Conservation (phyloP, 1,140 invertebrate species). For the Radopholus similis region DNA sequence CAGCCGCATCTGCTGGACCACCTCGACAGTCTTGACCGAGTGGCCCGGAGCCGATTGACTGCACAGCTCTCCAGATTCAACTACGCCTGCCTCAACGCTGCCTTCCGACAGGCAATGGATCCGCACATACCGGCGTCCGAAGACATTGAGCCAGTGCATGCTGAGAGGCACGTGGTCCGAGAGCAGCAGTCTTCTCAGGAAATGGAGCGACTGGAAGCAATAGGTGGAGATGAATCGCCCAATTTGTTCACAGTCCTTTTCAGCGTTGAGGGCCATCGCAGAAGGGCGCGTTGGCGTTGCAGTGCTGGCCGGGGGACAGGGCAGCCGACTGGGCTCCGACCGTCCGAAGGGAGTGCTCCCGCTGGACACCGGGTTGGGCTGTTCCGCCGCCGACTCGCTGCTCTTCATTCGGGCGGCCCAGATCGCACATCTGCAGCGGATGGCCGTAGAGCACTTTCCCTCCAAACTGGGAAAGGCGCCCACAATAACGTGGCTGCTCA, state of each 20-base stretch:
- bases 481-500: conserved; percentile 73
- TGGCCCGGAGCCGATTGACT: background rate
- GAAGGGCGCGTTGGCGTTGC: conserved; percentile 48
- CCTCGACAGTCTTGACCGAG: too few relatives aligned
- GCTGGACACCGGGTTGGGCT: conserved; percentile 66
- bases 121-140: background rate
- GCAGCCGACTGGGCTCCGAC: conserved; percentile 83
- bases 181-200: background rate
- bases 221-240: background rate
- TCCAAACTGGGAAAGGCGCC: conserved; percentile 66
- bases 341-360: conserved; percentile 97
- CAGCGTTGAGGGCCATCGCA: conserved; percentile 39
- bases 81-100: background rate
- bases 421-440: conserved; percentile 73
- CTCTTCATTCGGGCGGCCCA: conserved; percentile 93
- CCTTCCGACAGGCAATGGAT: conserved; percentile 16
- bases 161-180: background rate
- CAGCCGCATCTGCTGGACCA: too few relatives aligned
- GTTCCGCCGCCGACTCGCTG: conserved; percentile 79
- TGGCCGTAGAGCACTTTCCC: conserved; percentile 68
- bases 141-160: conserved; percentile 1
- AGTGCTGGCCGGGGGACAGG: conserved; percentile 69
- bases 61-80: conserved; percentile 5
- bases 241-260: background rate
- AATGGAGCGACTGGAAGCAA: background rate